Percentiles rank a stretch among this genome's conserved stretches.
These are phyloP conservation scores for Anser brachyrhynchus DNA, from an alignment of 2,113 vertebrate species.

Conservation along the genomic window DNA sequence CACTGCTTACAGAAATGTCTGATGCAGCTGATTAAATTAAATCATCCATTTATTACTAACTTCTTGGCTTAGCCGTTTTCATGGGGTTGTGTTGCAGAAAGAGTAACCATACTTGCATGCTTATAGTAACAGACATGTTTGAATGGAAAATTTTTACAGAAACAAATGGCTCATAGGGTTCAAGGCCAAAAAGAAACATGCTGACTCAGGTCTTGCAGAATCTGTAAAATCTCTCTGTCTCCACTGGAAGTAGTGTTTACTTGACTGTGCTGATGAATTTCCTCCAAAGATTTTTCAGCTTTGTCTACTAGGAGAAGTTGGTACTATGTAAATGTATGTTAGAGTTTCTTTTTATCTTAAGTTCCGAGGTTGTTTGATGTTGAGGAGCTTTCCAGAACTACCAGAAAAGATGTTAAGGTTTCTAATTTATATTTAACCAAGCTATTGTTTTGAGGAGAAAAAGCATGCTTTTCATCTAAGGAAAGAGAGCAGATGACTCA, in stretches of 20 bases:
- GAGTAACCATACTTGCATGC: background rate
- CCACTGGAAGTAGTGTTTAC: background rate
- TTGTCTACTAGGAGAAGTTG: background rate
- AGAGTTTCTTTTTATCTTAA: background rate
- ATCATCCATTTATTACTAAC: background rate
- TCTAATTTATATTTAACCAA: constrained; percentile 1
- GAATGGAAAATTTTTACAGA: background rate
- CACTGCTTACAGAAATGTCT: background rate
- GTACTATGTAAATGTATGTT: background rate
- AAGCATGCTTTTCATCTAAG: background rate
- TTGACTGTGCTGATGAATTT: background rate
- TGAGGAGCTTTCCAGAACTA: background rate
- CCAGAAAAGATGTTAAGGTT: background rate
- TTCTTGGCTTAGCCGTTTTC: background rate
- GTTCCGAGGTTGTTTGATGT: background rate
- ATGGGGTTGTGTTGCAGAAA: background rate
- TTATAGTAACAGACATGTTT: background rate
- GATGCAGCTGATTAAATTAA: background rate
- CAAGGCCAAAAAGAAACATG: background rate
- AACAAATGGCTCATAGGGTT: background rate
- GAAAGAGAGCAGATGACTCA: background rate
- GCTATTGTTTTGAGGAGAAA: background rate
- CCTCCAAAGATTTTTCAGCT: background rate
- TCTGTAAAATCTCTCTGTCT: background rate
- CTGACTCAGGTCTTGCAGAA: constrained; percentile 5